Evolutionary conservation across 1,140 invertebrate species (phyloP).

Genomic region (Zophobas morio): DNA sequence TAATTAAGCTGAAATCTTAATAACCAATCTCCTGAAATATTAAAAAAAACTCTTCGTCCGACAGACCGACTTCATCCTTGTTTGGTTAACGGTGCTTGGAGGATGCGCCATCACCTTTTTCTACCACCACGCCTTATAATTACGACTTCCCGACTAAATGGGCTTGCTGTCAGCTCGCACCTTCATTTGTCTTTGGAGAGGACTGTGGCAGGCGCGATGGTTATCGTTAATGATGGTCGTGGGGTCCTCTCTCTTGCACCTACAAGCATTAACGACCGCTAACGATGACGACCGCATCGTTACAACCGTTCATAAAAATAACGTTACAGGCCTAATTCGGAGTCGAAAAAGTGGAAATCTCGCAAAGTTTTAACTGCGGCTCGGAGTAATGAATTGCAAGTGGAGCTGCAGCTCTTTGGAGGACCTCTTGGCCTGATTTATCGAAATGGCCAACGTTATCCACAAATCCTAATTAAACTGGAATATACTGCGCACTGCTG

Average conservation of each 20-base stretch:
- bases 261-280: constrained; percentile 40
- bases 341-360: constrained; percentile 49
- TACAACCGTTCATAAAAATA: constrained; percentile 58
- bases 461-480: no score
- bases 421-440: no score
- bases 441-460: no score
- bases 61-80: constrained; percentile 49
- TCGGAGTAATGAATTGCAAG: no score
- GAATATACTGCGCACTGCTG: no score
- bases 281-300: constrained; percentile 31
- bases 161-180: constrained; percentile 66
- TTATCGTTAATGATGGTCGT: constrained; percentile 64
- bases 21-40: constrained; percentile 44
- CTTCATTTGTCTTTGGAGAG: constrained; percentile 65
- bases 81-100: constrained; percentile 61
- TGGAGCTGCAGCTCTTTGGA: no score
- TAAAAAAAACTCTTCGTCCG: constrained; percentile 15
- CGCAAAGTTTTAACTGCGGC: constrained; percentile 1
- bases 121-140: constrained; percentile 66
- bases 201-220: constrained; percentile 63
- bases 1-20: constrained; percentile 47
- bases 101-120: constrained; percentile 43
- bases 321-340: constrained; percentile 56
- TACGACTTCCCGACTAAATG: constrained; percentile 67
- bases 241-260: constrained; percentile 51